A percentile compares a stretch with the other conserved stretches of the same genome.
phyloP scores from a whole-genome alignment of 2,888 invertebrate genomes.

The Drosophila diplacantha region DNA sequence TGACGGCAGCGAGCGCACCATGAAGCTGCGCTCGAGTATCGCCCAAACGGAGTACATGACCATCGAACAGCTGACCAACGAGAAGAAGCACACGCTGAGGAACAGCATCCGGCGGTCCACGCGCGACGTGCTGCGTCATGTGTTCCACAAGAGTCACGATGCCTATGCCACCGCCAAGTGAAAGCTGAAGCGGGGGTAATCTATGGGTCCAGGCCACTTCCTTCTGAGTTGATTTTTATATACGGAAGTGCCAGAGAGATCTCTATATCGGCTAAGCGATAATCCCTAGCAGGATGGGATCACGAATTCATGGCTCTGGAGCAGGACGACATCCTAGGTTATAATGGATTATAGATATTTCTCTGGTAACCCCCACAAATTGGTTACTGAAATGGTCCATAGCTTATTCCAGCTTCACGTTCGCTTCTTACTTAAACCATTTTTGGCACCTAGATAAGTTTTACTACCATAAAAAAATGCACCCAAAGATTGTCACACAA shows the following conservation, averaged over 20 bases:
- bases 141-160: slow-evolving; percentile 76
- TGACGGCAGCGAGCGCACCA: slow-evolving; percentile 73
- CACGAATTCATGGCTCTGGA: not conserved
- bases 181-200: not conserved
- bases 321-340: not conserved
- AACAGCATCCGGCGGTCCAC: slow-evolving; percentile 75
- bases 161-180: slow-evolving; percentile 72
- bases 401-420: too few species aligned
- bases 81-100: slow-evolving; percentile 73
- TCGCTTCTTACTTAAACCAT: not conserved
- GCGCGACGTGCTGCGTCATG: slow-evolving; percentile 74
- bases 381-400: not conserved
- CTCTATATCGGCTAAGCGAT: not conserved
- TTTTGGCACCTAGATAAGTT: slow-evolving; percentile 35
- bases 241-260: not conserved
- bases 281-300: not conserved
- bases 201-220: not conserved
- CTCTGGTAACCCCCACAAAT: too few species aligned
- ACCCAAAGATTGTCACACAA: slow-evolving; percentile 45
- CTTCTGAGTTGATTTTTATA: not conserved
- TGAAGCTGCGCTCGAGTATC: slow-evolving; percentile 70
- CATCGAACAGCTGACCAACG: slow-evolving; percentile 69
- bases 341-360: not conserved
- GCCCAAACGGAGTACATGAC: slow-evolving; percentile 67
- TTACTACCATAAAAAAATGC: slow-evolving; percentile 15